A percentile compares a stretch with the other conserved stretches of the same genome.
phyloP scores from a whole-genome alignment of 2,113 vertebrate species.

The Bufo gargarizans region DNA sequence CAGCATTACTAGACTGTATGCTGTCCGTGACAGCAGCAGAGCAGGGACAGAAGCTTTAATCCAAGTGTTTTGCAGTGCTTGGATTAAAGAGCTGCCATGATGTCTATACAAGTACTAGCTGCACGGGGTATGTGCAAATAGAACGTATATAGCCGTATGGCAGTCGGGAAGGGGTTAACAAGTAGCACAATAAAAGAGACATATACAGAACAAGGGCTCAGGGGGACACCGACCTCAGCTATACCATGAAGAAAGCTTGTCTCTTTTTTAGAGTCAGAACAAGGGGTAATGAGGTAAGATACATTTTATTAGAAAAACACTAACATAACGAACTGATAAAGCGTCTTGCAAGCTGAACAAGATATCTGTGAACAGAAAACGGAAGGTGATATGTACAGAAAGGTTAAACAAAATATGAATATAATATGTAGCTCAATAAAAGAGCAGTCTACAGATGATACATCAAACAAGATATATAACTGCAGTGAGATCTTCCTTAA shows the following conservation, averaged over 20 bases:
- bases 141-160: too few species aligned
- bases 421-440: background rate
- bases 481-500: background rate
- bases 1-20: too few species aligned
- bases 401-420: background rate
- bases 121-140: too few species aligned
- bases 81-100: too few species aligned
- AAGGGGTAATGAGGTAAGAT: background rate
- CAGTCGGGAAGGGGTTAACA: too few species aligned
- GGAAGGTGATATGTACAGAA: background rate
- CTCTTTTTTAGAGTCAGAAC: background rate
- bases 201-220: too few species aligned
- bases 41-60: too few species aligned
- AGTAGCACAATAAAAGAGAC: too few species aligned
- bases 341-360: background rate
- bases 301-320: slow-evolving; percentile 17
- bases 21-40: too few species aligned
- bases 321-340: background rate
- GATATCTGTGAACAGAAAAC: background rate
- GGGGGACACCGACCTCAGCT: background rate
- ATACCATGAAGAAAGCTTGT: background rate
- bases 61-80: too few species aligned
- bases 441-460: background rate
- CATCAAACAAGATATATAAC: slow-evolving; percentile 24
- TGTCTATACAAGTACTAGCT: too few species aligned